A percentile compares a stretch with the other conserved stretches of the same genome.
phyloP scores from a whole-genome alignment of 2,113 vertebrate species.

The Pycnonotus jocosus region DNA sequence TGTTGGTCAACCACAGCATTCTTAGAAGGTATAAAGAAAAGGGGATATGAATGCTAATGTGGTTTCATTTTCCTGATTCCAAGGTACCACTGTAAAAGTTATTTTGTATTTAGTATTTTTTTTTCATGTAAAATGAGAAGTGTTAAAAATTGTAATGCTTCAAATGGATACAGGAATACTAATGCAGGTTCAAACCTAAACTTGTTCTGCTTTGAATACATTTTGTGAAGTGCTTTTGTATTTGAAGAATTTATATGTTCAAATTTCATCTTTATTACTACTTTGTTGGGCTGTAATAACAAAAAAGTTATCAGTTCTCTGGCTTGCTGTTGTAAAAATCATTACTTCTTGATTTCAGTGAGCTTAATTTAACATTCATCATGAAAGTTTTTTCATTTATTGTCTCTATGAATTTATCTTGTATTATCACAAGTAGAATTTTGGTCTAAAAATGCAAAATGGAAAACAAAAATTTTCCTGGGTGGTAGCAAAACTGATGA shows the following conservation, averaged over 20 bases:
- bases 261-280: neutral
- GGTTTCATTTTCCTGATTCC: neutral
- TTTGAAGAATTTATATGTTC: neutral
- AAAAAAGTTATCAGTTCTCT: neutral
- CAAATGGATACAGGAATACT: neutral
- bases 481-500: neutral
- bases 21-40: neutral
- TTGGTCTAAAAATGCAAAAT: neutral
- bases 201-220: neutral
- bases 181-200: neutral
- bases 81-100: neutral
- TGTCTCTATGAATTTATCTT: neutral
- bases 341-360: neutral
- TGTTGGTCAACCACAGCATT: neutral
- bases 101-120: neutral
- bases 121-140: neutral
- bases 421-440: neutral
- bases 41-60: neutral
- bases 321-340: neutral
- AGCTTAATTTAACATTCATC: neutral
- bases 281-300: neutral
- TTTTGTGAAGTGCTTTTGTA: neutral
- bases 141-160: neutral
- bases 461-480: neutral
- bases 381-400: neutral